Conservation (phyloP, 1,140 invertebrate species). For the Pseudomyrmex cubaensis region DNA sequence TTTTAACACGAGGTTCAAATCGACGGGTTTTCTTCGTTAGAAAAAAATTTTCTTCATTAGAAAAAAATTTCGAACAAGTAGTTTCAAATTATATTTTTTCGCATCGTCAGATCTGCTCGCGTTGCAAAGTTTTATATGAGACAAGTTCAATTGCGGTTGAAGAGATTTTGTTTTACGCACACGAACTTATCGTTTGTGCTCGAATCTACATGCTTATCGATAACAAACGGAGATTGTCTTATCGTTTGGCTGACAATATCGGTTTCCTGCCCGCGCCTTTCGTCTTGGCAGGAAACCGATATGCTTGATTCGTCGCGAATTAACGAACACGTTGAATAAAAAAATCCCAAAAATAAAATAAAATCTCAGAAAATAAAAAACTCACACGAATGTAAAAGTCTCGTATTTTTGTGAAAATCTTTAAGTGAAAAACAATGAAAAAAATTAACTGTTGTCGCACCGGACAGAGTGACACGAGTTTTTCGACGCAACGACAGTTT, state of each 20-base stretch:
- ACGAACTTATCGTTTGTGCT: not conserved
- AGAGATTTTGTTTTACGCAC: not conserved
- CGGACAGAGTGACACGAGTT: no score
- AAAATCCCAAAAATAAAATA: not conserved
- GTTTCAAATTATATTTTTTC: not conserved
- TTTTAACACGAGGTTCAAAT: not conserved
- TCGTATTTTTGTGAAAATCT: not conserved
- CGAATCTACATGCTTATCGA: slow-evolving; percentile 2
- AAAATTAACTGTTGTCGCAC: no score
- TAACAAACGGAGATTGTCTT: slow-evolving; percentile 33
- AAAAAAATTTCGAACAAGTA: not conserved
- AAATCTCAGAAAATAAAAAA: not conserved
- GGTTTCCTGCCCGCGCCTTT: not conserved
- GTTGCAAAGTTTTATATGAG: not conserved
- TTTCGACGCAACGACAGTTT: not conserved
- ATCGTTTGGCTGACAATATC: slow-evolving; percentile 11
- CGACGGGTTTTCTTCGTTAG: no score
- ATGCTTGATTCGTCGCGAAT: no score
- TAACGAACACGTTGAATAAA: no score
- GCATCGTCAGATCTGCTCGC: not conserved
- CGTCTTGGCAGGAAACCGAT: no score
- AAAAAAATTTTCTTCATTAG: not conserved
- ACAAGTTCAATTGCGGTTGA: not conserved
- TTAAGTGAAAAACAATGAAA: not conserved
- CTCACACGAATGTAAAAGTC: not conserved